Conservation (phyloP, 2,797 vertebrate species). For the Sebastes taczanowskii region DNA sequence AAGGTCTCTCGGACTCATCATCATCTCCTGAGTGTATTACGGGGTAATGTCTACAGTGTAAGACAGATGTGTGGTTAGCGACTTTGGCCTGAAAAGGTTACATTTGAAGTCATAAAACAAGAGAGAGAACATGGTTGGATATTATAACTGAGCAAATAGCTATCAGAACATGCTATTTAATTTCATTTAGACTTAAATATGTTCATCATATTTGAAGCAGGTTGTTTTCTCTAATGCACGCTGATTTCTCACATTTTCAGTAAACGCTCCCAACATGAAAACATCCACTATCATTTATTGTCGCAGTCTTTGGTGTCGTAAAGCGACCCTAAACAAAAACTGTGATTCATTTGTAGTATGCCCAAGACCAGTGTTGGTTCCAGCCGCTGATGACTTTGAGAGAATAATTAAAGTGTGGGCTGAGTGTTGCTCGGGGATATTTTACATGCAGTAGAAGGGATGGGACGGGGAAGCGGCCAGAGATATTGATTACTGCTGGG, state of each 20-base stretch:
- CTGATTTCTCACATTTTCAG: conserved; percentile 13
- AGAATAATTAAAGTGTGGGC: conserved; percentile 79
- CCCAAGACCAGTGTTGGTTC: conserved; percentile 52
- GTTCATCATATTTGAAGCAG: neutral
- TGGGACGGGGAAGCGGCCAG: conserved; percentile 62
- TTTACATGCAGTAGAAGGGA: conserved; percentile 80
- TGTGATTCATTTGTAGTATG: conserved; percentile 59
- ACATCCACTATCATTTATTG: conserved; percentile 39
- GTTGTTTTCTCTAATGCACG: neutral
- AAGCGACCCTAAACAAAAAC: conserved; percentile 55
- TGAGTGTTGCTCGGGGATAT: conserved; percentile 79
- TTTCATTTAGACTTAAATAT: neutral
- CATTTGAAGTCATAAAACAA: neutral
- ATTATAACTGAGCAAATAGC: neutral
- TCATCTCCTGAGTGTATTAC: conserved; percentile 38
- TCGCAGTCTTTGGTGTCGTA: conserved; percentile 11
- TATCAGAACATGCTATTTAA: neutral
- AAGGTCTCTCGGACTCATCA: conserved; percentile 45
- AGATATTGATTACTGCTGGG: conserved; percentile 85
- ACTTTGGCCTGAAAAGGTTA: conserved; percentile 9
- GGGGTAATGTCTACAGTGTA: neutral
- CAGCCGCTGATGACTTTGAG: conserved; percentile 79
- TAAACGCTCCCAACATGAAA: conserved; percentile 11
- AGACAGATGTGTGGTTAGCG: neutral
- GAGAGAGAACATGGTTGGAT: accelerated